These are phyloP conservation scores for Rhodinocichla rosea DNA, from an alignment of 2,113 vertebrate species.

Conservation along the genomic window DNA sequence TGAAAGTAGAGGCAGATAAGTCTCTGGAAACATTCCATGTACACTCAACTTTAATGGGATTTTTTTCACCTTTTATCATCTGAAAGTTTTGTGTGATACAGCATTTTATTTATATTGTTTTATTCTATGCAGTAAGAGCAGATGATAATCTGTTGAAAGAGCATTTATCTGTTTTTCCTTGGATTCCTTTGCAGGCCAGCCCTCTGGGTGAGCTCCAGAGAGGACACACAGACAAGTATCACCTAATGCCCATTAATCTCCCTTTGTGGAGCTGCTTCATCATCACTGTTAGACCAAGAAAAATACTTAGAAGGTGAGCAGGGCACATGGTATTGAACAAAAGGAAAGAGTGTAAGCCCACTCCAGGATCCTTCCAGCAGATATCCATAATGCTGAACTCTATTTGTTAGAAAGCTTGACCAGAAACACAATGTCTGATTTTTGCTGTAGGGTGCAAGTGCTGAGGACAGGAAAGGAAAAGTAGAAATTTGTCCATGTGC, in stretches of 20 bases:
- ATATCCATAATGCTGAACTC: not conserved
- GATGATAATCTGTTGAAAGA: not conserved
- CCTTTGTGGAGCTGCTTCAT: not conserved
- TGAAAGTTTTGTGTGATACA: not conserved
- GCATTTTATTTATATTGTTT: not conserved
- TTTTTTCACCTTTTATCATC: not conserved
- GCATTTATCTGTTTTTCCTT: not conserved
- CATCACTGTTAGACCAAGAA: not conserved
- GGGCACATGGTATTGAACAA: not conserved
- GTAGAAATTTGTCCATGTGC: not conserved
- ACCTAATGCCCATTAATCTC: not conserved
- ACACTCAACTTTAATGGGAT: not conserved
- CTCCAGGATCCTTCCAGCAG: not conserved
- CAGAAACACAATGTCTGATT: not conserved
- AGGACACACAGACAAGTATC: not conserved
- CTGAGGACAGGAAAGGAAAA: not conserved
- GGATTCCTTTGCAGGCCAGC: not conserved
- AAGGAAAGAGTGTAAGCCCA: not conserved
- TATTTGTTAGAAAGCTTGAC: not conserved
- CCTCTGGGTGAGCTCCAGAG: not conserved
- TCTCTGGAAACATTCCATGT: not conserved
- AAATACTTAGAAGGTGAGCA: not conserved
- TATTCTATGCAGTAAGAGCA: not conserved
- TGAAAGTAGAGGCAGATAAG: not conserved
- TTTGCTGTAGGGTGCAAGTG: not conserved